These are phyloP conservation scores for Macrostomum lignano DNA, from an alignment of 1,140 invertebrate species.

Conservation along the genomic window DNA sequence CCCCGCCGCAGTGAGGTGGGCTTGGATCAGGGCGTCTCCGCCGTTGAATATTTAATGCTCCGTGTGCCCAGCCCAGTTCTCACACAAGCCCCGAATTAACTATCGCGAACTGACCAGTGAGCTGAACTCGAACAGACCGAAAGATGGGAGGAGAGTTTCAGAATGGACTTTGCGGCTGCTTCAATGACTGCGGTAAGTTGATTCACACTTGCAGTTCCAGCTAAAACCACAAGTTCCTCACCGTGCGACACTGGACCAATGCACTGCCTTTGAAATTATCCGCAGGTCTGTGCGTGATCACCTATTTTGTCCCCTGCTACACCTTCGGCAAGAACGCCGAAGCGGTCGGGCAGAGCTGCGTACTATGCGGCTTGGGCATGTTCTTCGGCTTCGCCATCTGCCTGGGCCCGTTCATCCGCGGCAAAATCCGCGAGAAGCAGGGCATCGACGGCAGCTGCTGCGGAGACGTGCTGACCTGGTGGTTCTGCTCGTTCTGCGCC, in stretches of 20 bases:
- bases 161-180: conserved; percentile 15
- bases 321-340: conserved; percentile 21
- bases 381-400: conserved; percentile 11
- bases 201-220: no score
- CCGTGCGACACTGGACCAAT: no score
- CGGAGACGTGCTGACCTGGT: conserved; percentile 13
- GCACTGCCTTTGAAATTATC: no score
- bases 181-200: conserved; percentile 11
- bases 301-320: conserved; percentile 21
- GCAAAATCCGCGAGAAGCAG: conserved; percentile 17
- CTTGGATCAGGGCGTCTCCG: no score
- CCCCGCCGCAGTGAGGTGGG: no score
- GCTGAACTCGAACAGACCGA: no score
- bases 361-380: conserved; percentile 14
- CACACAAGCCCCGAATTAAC: no score
- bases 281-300: conserved; percentile 16
- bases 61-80: no score
- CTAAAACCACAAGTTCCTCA: no score
- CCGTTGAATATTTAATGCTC: no score
- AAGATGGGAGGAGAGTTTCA: no score
- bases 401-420: conserved; percentile 12
- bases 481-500: conserved; percentile 17
- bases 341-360: conserved; percentile 17
- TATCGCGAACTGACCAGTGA: no score
- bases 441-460: conserved; percentile 16